Percentiles rank a stretch among this genome's conserved stretches.
Evolutionary conservation across 1,140 invertebrate genomes (phyloP).

Genomic region (Formica selysi): DNA sequence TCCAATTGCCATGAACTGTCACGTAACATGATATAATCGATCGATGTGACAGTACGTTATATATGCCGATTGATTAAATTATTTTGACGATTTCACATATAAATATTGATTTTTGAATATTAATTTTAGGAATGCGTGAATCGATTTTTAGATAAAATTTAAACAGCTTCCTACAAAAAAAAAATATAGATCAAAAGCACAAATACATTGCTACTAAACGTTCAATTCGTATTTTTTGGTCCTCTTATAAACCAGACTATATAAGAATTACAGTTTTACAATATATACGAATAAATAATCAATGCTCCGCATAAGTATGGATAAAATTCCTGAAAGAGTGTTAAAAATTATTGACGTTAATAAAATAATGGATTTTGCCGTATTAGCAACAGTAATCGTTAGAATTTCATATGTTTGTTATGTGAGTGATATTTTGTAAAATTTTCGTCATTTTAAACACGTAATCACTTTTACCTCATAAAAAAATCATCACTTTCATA

Average conservation of each 20-base stretch:
- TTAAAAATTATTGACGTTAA: not conserved
- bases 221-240: not conserved
- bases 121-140: no score
- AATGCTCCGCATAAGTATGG: not conserved
- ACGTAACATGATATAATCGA: not conserved
- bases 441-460: no score
- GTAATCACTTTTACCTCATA: no score
- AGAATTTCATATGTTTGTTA: no score
- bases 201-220: not conserved
- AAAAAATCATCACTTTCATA: no score
- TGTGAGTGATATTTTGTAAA: no score
- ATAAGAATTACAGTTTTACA: not conserved
- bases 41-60: not conserved
- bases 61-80: not conserved
- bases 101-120: not conserved
- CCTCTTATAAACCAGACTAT: not conserved
- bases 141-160: not conserved
- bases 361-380: not conserved
- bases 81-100: not conserved
- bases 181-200: conserved; percentile 14
- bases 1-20: conserved; percentile 11
- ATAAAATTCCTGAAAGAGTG: not conserved
- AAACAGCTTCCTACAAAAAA: not conserved
- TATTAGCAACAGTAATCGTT: no score
- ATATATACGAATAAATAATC: not conserved